A percentile compares a stretch with the other conserved stretches of the same genome.
These are phyloP conservation scores for Scalopus aquaticus DNA, from an alignment of 2,113 vertebrate genomes.

Conservation along the genomic window DNA sequence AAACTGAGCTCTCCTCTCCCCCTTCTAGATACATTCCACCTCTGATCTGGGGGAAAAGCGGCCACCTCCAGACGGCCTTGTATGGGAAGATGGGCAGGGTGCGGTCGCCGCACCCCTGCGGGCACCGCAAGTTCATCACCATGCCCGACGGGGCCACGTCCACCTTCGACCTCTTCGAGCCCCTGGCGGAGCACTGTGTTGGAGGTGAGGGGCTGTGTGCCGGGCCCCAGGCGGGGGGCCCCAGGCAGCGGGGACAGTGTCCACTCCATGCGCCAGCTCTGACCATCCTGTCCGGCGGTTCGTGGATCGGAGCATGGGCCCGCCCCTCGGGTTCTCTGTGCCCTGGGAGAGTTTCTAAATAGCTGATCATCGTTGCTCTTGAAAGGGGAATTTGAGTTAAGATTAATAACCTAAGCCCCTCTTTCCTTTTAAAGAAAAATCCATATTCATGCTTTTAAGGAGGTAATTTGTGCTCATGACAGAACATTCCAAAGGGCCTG, in stretches of 20 bases:
- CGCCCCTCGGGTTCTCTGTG: not conserved
- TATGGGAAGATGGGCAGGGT: conserved; percentile 98
- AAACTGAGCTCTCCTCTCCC: conserved; percentile 43
- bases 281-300: too few species aligned
- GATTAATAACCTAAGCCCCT: not conserved
- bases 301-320: too few species aligned
- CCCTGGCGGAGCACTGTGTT: conserved; percentile 91
- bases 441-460: not conserved
- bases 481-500: not conserved
- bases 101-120: conserved; percentile 93
- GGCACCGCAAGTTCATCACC: conserved; percentile 95
- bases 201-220: conserved; percentile 89
- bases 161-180: conserved; percentile 98
- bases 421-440: conserved; percentile 11
- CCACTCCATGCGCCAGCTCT: too few species aligned
- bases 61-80: conserved; percentile 97
- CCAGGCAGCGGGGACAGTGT: too few species aligned
- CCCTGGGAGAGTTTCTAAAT: not conserved
- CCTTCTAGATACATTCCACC: conserved; percentile 96
- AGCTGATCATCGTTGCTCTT: not conserved
- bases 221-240: too few species aligned
- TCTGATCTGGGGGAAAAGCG: conserved; percentile 97
- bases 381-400: not conserved
- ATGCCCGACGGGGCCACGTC: conserved; percentile 97
- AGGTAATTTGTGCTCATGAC: not conserved